phyloP scores from a whole-genome alignment of 2,888 invertebrate genomes.

The Epiblema foenella region DNA sequence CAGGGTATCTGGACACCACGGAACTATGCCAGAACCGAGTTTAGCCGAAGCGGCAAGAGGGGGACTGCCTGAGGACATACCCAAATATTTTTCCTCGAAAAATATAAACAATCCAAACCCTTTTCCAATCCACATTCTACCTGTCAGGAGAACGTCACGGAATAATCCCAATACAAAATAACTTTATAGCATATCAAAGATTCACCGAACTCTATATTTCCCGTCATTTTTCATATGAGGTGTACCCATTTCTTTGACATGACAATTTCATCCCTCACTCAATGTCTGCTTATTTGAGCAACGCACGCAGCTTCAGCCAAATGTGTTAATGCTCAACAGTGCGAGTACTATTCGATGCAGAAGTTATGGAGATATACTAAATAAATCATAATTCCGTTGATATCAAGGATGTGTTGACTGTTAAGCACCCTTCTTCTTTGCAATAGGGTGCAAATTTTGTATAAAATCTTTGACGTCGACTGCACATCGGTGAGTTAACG shows the following conservation, averaged over 20 bases:
- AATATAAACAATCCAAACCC: slow-evolving; percentile 2
- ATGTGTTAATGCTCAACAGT: slow-evolving; percentile 52
- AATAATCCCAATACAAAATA: slow-evolving; percentile 27
- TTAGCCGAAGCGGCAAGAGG: no score
- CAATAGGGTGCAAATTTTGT: neutral
- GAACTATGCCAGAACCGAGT: no score
- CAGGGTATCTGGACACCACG: no score
- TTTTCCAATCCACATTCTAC: slow-evolving; percentile 19
- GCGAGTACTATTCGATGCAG: slow-evolving; percentile 51
- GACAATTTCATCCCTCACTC: slow-evolving; percentile 43
- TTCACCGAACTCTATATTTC: slow-evolving; percentile 29
- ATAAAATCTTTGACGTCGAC: neutral
- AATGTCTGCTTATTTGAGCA: slow-evolving; percentile 42
- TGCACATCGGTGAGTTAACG: no score
- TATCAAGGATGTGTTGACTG: slow-evolving; percentile 12
- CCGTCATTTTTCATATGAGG: slow-evolving; percentile 31
- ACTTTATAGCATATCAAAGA: slow-evolving; percentile 27
- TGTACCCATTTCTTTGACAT: slow-evolving; percentile 38
- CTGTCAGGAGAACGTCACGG: slow-evolving; percentile 4
- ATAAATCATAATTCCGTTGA: slow-evolving; percentile 44
- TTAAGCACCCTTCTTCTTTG: neutral
- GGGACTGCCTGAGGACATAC: no score
- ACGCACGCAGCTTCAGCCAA: slow-evolving; percentile 42
- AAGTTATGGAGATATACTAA: slow-evolving; percentile 61
- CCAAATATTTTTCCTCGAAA: neutral